phyloP scores from a whole-genome alignment of 2,113 vertebrate species.

The Chunga burmeisteri region DNA sequence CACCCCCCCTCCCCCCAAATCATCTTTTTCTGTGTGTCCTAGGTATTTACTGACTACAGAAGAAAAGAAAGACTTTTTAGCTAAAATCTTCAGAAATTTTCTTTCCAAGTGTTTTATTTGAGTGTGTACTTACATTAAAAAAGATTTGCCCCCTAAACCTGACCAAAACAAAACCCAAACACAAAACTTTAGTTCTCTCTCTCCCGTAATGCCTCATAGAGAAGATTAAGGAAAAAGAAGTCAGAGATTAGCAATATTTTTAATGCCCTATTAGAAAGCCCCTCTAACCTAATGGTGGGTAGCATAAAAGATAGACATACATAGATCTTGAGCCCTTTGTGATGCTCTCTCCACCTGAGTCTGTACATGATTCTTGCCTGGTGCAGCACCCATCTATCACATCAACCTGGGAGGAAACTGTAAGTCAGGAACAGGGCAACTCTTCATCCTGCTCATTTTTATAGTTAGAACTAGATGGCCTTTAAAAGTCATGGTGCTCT shows the following conservation, averaged over 20 bases:
- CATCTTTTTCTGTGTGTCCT: neutral
- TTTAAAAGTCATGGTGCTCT: neutral
- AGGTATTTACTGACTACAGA: neutral
- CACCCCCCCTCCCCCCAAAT: neutral
- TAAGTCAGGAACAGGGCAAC: neutral
- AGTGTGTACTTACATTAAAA: neutral
- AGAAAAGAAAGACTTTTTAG: neutral
- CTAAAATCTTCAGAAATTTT: neutral
- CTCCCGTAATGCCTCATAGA: neutral
- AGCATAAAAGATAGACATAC: neutral
- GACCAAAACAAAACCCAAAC: neutral
- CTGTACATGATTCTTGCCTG: neutral
- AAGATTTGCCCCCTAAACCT: neutral
- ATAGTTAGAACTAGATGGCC: neutral
- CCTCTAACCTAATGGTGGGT: neutral
- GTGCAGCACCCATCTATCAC: neutral
- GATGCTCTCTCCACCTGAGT: neutral
- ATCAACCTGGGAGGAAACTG: neutral
- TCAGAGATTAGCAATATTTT: neutral
- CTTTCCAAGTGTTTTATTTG: neutral
- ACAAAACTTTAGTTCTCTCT: neutral
- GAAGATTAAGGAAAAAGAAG: neutral
- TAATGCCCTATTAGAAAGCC: neutral
- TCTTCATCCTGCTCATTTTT: neutral
- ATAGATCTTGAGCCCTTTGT: neutral